Conservation (phyloP, 2,797 vertebrate species). For the Psittacula derbiana region DNA sequence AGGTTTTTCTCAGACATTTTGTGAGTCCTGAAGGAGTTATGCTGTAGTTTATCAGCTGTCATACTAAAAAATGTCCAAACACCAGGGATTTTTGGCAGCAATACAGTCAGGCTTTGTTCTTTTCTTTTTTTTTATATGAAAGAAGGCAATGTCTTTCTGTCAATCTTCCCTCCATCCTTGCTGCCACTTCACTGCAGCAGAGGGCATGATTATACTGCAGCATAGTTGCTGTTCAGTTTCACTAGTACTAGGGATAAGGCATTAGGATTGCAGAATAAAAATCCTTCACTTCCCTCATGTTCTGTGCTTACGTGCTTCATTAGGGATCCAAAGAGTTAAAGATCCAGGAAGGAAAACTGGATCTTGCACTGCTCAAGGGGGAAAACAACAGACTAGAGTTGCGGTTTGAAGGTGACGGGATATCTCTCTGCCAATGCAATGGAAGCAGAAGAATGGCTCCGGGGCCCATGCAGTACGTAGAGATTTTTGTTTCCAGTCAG, state of each 20-base stretch:
- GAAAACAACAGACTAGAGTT: background rate
- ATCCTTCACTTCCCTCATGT: background rate
- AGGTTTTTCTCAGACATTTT: background rate
- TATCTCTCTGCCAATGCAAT: background rate
- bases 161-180: background rate
- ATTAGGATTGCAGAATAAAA: background rate
- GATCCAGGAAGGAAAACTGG: background rate
- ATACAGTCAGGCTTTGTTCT: background rate
- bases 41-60: background rate
- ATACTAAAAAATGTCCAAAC: background rate
- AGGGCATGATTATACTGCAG: background rate
- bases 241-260: background rate
- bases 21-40: background rate
- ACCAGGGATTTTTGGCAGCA: background rate
- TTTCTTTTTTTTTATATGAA: background rate
- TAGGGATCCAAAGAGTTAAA: slow-evolving; percentile 24
- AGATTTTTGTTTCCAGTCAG: slow-evolving; percentile 44
- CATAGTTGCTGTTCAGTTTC: background rate
- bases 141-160: background rate
- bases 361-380: background rate
- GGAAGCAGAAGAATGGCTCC: slow-evolving; percentile 19
- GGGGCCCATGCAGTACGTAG: slow-evolving; percentile 2
- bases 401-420: slow-evolving; percentile 3
- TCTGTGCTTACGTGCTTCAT: background rate
- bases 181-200: background rate